Base-by-base conservation (phyloP, 2,888 invertebrate species). In the Ormyrus labotus region DNA sequence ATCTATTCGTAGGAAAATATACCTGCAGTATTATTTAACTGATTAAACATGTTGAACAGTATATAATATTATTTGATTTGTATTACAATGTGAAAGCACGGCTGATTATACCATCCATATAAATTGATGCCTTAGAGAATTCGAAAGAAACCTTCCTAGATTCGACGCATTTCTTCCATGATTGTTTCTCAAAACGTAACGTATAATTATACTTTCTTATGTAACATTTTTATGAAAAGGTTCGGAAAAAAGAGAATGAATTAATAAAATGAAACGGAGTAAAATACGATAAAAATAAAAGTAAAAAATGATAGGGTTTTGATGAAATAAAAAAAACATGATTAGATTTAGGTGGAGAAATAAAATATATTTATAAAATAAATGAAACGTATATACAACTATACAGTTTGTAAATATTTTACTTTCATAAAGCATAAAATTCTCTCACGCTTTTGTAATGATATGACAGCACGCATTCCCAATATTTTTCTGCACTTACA, bases 331-430 rank as follows among this genome's bases (percentile, higher is more conserved):
- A 70, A 80, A 71, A 70, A 61, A 53, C 67, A 71, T 77, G 64
- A 34, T 1, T 58, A 48, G 51, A 65, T 74, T 82, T 81, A 83
- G 83, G 82, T 88, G 85, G 81, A 83, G 88, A 88, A 89, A 89
- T 89, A 90, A 90, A 89, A 90, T 90, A 90, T 90, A 90, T 90
- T 90, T 90, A 88, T 88, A 89, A 89, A 88, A 89, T 89, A 87
- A 90, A 88, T 89, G 85, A 88, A 89, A 89, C 88, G 85, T 87
- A 86, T 87, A 87, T 89, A 88, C 88, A 90, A 89, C 89, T 88
- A 89, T 90, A 90, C 89, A 89, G 82, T 79, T 88, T 84, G 86
- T 86, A 73, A 86, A 85, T 86, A 87, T 85, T 85, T 86, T 85
- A 86, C 83, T 83, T 77, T 83, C 83, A 81, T 83, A 81, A 72